Conservation (phyloP, 2,113 vertebrate genomes). For the Melanotaenia duboulayi region DNA sequence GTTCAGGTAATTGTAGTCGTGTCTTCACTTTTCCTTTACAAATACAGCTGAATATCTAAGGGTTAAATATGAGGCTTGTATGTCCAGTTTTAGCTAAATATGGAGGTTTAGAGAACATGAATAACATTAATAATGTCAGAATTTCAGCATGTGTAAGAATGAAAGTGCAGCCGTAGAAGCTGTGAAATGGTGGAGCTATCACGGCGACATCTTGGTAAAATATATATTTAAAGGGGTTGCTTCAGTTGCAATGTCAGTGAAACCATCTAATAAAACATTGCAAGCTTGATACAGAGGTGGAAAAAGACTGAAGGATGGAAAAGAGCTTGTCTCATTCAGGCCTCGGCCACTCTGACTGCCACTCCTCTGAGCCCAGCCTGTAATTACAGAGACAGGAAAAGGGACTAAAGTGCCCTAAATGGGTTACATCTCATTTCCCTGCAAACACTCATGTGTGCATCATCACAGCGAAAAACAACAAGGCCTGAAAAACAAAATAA, state of each 20-base stretch:
- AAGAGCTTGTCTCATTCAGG: slow-evolving; percentile 18
- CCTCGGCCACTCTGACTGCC: slow-evolving; percentile 32
- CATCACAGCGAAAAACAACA: slow-evolving; percentile 32
- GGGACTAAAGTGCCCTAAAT: slow-evolving; percentile 7
- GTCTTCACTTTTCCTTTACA: no score
- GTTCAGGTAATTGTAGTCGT: no score
- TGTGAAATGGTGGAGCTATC: no score
- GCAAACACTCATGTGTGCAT: slow-evolving; percentile 21
- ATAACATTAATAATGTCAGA: no score
- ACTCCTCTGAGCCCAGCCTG: slow-evolving; percentile 26
- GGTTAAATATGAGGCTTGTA: no score
- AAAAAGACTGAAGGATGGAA: neutral
- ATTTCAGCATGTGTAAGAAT: no score
- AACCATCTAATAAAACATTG: neutral
- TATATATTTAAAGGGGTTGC: neutral
- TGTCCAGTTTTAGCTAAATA: no score
- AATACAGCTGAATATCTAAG: no score
- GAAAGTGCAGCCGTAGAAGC: no score
- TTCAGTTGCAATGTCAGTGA: neutral
- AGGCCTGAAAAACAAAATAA: slow-evolving; percentile 26
- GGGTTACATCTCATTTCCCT: slow-evolving; percentile 23
- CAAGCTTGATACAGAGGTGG: neutral
- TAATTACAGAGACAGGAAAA: slow-evolving; percentile 37
- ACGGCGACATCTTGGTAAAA: neutral
- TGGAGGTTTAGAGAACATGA: no score